Evolutionary conservation across 2,113 vertebrate species (phyloP).

Genomic region (Probosciger aterrimus): DNA sequence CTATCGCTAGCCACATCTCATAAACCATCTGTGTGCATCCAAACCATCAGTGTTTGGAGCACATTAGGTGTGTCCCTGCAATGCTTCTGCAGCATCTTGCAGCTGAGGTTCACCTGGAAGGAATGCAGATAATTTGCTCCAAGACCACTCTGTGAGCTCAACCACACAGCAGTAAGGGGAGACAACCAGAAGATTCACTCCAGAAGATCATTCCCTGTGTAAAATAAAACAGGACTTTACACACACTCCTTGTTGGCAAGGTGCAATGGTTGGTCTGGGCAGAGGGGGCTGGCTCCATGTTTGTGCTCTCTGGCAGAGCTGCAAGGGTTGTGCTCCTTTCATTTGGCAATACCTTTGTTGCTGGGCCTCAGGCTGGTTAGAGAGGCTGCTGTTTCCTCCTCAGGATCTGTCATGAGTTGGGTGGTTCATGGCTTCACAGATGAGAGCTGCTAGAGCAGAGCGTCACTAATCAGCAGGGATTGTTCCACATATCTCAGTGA

Average conservation of each 20-base stretch:
- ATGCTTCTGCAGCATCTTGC: neutral
- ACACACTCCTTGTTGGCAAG: neutral
- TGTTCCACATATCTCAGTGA: neutral
- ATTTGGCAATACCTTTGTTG: neutral
- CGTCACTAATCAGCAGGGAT: neutral
- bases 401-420: neutral
- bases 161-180: neutral
- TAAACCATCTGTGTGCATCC: neutral
- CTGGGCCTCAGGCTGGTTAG: neutral
- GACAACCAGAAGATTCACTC: neutral
- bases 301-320: neutral
- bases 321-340: neutral
- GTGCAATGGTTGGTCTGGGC: neutral
- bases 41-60: neutral
- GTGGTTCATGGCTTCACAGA: neutral
- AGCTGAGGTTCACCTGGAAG: neutral
- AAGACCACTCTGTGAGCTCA: neutral
- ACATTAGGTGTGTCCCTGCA: neutral
- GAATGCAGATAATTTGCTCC: neutral
- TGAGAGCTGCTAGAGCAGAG: neutral
- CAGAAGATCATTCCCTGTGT: neutral
- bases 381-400: neutral
- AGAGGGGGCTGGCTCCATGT: rapidly evolving
- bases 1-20: neutral
- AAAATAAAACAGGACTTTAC: neutral